Evolutionary conservation across 2,113 vertebrate species (phyloP).

Genomic region (Oreochromis niloticus): DNA sequence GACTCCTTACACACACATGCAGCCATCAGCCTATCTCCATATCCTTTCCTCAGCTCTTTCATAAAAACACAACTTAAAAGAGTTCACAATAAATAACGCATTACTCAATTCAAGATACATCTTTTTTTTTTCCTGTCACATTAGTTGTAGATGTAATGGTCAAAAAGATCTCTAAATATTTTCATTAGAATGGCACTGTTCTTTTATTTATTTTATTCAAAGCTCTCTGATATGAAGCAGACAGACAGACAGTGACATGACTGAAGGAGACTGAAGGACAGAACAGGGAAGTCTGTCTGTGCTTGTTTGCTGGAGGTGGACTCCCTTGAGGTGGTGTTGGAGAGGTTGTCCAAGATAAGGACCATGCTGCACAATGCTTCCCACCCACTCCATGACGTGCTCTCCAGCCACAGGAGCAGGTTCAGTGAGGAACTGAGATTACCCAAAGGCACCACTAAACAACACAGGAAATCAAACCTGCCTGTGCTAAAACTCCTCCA

Average conservation of each 20-base stretch:
- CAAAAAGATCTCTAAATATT: fast-evolving
- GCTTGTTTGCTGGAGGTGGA: neutral
- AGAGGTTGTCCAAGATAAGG: neutral
- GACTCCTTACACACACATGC: neutral
- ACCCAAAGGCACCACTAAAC: neutral
- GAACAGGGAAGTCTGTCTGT: neutral
- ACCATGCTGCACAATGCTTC: neutral
- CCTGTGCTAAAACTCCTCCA: neutral
- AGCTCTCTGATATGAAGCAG: neutral
- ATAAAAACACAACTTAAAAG: neutral
- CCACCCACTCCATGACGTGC: neutral
- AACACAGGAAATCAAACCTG: neutral
- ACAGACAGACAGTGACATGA: neutral
- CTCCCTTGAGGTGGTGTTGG: neutral
- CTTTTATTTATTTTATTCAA: neutral
- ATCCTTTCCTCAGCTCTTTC: neutral
- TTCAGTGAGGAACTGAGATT: neutral
- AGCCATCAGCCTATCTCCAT: neutral
- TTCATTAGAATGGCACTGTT: neutral
- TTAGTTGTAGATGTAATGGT: neutral
- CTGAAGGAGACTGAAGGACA: neutral
- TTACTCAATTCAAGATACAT: neutral
- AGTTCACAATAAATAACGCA: neutral
- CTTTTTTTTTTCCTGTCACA: neutral
- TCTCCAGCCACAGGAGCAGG: neutral